phyloP scores from a whole-genome alignment of 2,888 invertebrate species.

The Drosophila tanythrix region DNA sequence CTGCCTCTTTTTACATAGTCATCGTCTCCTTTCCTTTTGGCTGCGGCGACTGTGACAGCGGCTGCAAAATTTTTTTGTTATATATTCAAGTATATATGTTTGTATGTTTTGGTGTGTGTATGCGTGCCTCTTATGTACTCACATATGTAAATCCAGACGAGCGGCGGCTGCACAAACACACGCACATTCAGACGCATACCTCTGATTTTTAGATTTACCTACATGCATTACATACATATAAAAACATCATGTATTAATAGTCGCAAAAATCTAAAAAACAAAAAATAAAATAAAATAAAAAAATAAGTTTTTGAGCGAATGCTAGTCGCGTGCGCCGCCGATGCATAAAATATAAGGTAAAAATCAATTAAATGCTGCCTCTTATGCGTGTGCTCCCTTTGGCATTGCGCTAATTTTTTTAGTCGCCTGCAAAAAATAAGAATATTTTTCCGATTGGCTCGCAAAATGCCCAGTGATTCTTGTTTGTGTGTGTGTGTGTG shows the following conservation, averaged over 20 bases:
- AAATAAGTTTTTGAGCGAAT: slow-evolving; percentile 36
- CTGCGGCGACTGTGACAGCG: slow-evolving; percentile 54
- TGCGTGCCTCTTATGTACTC: slow-evolving; percentile 15
- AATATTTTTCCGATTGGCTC: slow-evolving; percentile 55
- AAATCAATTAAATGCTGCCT: slow-evolving; percentile 61
- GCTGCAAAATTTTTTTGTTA: slow-evolving; percentile 57
- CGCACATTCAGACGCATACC: slow-evolving; percentile 33
- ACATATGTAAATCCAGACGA: slow-evolving; percentile 68
- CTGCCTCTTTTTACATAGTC: slow-evolving; percentile 71
- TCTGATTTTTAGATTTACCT: slow-evolving; percentile 24
- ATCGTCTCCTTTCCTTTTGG: slow-evolving; percentile 70
- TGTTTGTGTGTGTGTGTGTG: slow-evolving; percentile 15
- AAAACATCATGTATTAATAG: slow-evolving; percentile 65
- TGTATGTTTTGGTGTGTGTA: slow-evolving; percentile 15
- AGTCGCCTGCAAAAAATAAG: slow-evolving; percentile 24
- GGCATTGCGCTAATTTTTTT: slow-evolving; percentile 18
- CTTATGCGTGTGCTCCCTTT: slow-evolving; percentile 30
- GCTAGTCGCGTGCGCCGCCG: slow-evolving; percentile 26
- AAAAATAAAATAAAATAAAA: not conserved
- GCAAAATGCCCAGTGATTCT: slow-evolving; percentile 30
- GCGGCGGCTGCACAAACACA: slow-evolving; percentile 44
- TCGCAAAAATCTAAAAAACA: slow-evolving; percentile 42
- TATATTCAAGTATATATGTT: slow-evolving; percentile 44
- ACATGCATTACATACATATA: slow-evolving; percentile 15
- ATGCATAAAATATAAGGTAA: slow-evolving; percentile 49